phyloP scores from a whole-genome alignment of 2,888 invertebrate species.

The Drosophila putrida region DNA sequence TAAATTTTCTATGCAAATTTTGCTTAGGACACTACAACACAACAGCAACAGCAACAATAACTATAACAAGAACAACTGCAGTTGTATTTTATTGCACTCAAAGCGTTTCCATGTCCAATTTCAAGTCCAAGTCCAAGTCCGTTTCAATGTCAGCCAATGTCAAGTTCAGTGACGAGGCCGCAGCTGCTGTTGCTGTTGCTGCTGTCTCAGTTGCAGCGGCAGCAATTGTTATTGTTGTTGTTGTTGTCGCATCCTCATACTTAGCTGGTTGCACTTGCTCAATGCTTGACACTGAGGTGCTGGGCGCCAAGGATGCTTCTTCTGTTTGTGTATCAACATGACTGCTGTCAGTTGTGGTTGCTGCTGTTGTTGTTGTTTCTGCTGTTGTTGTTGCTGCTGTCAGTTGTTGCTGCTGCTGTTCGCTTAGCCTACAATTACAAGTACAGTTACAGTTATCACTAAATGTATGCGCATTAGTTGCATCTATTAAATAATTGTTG shows the following conservation, averaged over 20 bases:
- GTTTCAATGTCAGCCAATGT: constrained; percentile 75
- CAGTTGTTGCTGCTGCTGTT: constrained; percentile 32
- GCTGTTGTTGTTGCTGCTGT: constrained; percentile 21
- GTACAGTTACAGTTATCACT: constrained; percentile 80
- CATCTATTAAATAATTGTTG: constrained; percentile 67
- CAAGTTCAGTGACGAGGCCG: constrained; percentile 71
- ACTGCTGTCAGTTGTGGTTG: constrained; percentile 44
- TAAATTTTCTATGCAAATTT: constrained; percentile 51
- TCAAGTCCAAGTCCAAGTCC: constrained; percentile 18
- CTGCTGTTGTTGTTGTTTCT: constrained; percentile 23
- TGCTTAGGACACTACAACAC: constrained; percentile 38
- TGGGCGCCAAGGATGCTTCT: constrained; percentile 63
- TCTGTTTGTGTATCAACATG: constrained; percentile 36
- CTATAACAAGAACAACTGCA: constrained; percentile 20
- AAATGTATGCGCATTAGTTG: constrained; percentile 79
- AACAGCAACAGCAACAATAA: constrained; percentile 20
- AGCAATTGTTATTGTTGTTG: constrained; percentile 39
- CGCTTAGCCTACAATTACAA: constrained; percentile 76
- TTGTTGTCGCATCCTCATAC: constrained; percentile 40
- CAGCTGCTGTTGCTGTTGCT: constrained; percentile 33
- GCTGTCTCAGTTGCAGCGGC: constrained; percentile 39
- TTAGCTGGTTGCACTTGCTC: constrained; percentile 65
- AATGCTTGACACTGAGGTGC: constrained; percentile 76
- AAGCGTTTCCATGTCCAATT: constrained; percentile 48
- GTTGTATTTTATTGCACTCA: constrained; percentile 53